Conservation (phyloP, 2,797 vertebrate genomes). For the Artibeus lituratus region DNA sequence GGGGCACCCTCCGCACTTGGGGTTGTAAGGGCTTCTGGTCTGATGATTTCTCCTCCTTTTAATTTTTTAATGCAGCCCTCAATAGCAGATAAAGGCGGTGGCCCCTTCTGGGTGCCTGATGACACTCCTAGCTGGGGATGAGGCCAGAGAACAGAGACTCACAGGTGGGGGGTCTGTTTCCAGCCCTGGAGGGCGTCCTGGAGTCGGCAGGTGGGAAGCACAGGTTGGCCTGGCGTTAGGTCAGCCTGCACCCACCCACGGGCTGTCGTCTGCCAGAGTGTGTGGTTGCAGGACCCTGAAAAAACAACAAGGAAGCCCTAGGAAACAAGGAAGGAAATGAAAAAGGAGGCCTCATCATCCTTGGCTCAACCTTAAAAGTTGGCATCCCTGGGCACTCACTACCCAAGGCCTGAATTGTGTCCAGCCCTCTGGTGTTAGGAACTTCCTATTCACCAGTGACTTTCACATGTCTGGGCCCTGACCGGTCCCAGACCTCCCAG, state of each 20-base stretch:
- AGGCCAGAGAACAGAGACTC: not conserved
- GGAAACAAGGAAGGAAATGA: not conserved
- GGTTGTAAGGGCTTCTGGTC: not conserved
- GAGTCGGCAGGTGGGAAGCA: not conserved
- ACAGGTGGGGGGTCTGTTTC: not conserved
- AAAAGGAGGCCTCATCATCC: not conserved
- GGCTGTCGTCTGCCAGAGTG: not conserved
- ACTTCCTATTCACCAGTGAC: not conserved
- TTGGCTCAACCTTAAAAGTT: not conserved
- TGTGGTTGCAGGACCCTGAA: not conserved
- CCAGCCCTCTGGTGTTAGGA: not conserved
- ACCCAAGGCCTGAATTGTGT: not conserved
- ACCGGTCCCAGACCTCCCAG: not conserved
- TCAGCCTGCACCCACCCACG: not conserved
- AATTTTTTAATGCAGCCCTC: not conserved
- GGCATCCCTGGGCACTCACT: not conserved
- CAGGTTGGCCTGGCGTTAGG: not conserved
- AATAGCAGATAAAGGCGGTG: not conserved
- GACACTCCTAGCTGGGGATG: not conserved
- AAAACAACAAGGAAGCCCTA: not conserved
- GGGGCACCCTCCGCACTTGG: not conserved
- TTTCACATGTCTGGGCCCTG: not conserved
- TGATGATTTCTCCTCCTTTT: not conserved
- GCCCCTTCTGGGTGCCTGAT: not conserved
- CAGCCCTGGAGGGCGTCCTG: not conserved